A percentile compares a stretch with the other conserved stretches of the same genome.
Evolutionary conservation across 2,888 invertebrate genomes (phyloP).

Genomic region (Chrysolina oricalcia): DNA sequence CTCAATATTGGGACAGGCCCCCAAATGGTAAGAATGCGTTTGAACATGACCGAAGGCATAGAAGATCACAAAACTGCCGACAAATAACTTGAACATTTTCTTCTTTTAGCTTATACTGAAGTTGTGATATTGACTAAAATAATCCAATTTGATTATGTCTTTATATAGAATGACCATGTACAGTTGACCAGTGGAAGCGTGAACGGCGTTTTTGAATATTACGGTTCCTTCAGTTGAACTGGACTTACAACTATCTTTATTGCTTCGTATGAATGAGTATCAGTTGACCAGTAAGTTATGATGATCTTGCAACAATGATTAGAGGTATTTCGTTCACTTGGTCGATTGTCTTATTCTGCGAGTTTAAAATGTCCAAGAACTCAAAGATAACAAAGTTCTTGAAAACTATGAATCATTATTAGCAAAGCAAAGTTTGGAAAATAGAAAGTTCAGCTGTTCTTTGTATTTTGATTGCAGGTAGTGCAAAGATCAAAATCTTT

Average conservation of each 20-base stretch:
- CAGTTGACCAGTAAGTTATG: constrained; percentile 9
- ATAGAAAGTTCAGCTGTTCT: background rate
- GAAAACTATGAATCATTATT: constrained; percentile 6
- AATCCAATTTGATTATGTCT: constrained; percentile 33
- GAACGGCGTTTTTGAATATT: background rate
- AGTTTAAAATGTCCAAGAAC: background rate
- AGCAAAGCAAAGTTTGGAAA: background rate
- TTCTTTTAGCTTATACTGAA: background rate
- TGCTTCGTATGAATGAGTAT: constrained; percentile 10
- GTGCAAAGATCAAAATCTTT: background rate
- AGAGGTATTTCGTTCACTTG: background rate
- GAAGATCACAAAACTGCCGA: constrained; percentile 43
- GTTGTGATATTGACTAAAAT: constrained; percentile 32
- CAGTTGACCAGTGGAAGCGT: constrained; percentile 34
- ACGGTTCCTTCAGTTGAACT: background rate
- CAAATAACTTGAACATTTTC: constrained; percentile 34
- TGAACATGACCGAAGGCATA: constrained; percentile 46
- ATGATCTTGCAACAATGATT: background rate
- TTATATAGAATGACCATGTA: constrained; percentile 40
- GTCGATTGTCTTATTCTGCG: constrained; percentile 7
- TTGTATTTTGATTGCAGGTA: background rate
- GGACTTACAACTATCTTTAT: constrained; percentile 9
- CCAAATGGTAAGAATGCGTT: constrained; percentile 82
- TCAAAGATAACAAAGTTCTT: constrained; percentile 11
- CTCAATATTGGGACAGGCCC: constrained; percentile 83